A percentile compares a stretch with the other conserved stretches of the same genome.
phyloP scores from a whole-genome alignment of 2,113 vertebrate species.

The Toxotes chatareus region DNA sequence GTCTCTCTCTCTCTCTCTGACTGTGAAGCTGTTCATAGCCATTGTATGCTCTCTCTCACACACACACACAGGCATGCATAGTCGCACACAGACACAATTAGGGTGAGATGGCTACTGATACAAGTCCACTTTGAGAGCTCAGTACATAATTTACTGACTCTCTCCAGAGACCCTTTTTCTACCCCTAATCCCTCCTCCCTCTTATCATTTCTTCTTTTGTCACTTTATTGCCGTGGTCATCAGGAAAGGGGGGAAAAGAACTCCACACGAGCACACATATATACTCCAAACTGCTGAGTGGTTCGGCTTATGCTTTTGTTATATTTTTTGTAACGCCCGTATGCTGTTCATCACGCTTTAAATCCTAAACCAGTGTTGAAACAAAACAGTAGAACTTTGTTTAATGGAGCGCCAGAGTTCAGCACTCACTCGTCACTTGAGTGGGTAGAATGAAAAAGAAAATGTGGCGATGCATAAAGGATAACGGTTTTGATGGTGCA shows the following conservation, averaged over 20 bases:
- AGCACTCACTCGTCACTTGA: slow-evolving; percentile 56
- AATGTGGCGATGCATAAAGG: slow-evolving; percentile 76
- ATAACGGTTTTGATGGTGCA: slow-evolving; percentile 68
- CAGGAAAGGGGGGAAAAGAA: slow-evolving; percentile 37
- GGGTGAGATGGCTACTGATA: slow-evolving; percentile 81
- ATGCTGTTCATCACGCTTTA: slow-evolving; percentile 62
- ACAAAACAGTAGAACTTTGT: slow-evolving; percentile 66
- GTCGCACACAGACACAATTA: slow-evolving; percentile 70
- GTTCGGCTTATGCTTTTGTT: slow-evolving; percentile 56
- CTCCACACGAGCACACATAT: slow-evolving; percentile 26
- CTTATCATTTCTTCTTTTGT: slow-evolving; percentile 73
- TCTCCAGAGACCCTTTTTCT: slow-evolving; percentile 69
- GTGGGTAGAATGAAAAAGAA: slow-evolving; percentile 54
- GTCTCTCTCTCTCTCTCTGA: slow-evolving; percentile 54
- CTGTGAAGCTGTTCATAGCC: slow-evolving; percentile 67
- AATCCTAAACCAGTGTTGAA: slow-evolving; percentile 64
- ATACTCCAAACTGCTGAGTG: slow-evolving; percentile 33
- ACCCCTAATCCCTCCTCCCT: slow-evolving; percentile 66
- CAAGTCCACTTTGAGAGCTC: slow-evolving; percentile 74
- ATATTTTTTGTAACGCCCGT: slow-evolving; percentile 32
- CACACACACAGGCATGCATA: slow-evolving; percentile 42
- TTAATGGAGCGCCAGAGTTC: slow-evolving; percentile 69
- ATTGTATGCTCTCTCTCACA: slow-evolving; percentile 39
- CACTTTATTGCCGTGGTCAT: slow-evolving; percentile 75
- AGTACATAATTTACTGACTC: slow-evolving; percentile 83